Conservation (phyloP, 2,113 vertebrate species). For the Terrapene triunguis region DNA sequence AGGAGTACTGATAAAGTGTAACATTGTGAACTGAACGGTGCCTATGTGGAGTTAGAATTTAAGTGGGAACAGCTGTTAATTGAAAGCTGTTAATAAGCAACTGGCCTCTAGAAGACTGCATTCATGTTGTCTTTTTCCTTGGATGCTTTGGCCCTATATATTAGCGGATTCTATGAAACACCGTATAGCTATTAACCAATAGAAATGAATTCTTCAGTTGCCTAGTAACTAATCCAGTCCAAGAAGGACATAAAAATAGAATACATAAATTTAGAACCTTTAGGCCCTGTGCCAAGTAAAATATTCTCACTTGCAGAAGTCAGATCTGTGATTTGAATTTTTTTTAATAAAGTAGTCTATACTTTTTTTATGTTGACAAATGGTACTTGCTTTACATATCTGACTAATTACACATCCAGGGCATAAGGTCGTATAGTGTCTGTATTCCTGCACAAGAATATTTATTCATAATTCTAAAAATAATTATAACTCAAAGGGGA, state of each 20-base stretch:
- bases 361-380: slow-evolving; percentile 51
- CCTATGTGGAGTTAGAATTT: neutral
- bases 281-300: slow-evolving; percentile 80
- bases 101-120: neutral
- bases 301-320: slow-evolving; percentile 78
- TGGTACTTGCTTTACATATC: slow-evolving; percentile 33
- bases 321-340: slow-evolving; percentile 75
- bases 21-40: neutral
- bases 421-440: slow-evolving; percentile 38
- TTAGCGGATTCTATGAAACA: slow-evolving; percentile 68
- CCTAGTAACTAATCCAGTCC: slow-evolving; percentile 85
- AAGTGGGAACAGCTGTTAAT: neutral
- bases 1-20: neutral
- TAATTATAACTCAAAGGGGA: slow-evolving; percentile 32
- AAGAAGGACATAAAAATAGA: slow-evolving; percentile 84
- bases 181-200: slow-evolving; percentile 79
- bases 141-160: slow-evolving; percentile 7
- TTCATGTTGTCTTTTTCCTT: neutral
- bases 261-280: slow-evolving; percentile 83
- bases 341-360: slow-evolving; percentile 62
- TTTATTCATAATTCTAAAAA: slow-evolving; percentile 57
- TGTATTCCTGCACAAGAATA: slow-evolving; percentile 41
- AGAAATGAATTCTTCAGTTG: slow-evolving; percentile 83
- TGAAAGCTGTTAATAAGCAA: neutral
- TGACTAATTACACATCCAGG: slow-evolving; percentile 23